Percentiles rank a stretch among this genome's conserved stretches.
Evolutionary conservation across 2,888 invertebrate species (phyloP).

Genomic region (Drosophila koepferae): DNA sequence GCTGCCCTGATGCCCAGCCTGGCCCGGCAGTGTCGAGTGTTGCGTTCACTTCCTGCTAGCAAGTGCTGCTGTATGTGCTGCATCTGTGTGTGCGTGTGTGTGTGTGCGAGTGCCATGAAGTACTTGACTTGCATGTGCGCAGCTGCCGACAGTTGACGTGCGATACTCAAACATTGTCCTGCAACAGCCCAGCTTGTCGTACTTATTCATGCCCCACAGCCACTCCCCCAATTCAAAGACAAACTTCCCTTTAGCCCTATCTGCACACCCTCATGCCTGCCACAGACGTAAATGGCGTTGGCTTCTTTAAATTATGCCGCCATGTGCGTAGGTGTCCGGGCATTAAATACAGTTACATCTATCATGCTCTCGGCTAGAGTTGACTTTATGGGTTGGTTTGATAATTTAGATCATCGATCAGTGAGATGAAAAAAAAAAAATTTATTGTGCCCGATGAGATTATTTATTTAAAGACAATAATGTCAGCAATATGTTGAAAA

Average conservation of each 20-base stretch:
- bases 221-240: constrained; percentile 9
- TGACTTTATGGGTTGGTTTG: background rate
- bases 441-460: too few relatives aligned
- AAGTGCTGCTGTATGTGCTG: constrained; percentile 5
- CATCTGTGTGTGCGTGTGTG: constrained; percentile 6
- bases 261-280: background rate
- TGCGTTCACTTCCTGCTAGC: constrained; percentile 67
- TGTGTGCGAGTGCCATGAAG: constrained; percentile 53
- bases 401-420: background rate
- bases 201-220: constrained; percentile 46
- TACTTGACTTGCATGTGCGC: constrained; percentile 76
- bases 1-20: constrained; percentile 48
- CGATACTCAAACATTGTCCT: constrained; percentile 61
- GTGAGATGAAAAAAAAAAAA: too few relatives aligned
- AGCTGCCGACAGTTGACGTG: constrained; percentile 76
- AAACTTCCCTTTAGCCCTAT: background rate
- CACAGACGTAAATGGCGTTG: constrained; percentile 45
- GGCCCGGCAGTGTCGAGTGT: constrained; percentile 57
- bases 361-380: constrained; percentile 13
- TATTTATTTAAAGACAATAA: too few relatives aligned
- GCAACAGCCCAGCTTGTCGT: constrained; percentile 40
- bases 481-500: background rate
- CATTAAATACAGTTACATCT: constrained; percentile 57
- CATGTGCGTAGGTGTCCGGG: constrained; percentile 56
- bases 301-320: constrained; percentile 56